phyloP scores from a whole-genome alignment of 2,113 vertebrate species.

The Neolamprologus falcicula region DNA sequence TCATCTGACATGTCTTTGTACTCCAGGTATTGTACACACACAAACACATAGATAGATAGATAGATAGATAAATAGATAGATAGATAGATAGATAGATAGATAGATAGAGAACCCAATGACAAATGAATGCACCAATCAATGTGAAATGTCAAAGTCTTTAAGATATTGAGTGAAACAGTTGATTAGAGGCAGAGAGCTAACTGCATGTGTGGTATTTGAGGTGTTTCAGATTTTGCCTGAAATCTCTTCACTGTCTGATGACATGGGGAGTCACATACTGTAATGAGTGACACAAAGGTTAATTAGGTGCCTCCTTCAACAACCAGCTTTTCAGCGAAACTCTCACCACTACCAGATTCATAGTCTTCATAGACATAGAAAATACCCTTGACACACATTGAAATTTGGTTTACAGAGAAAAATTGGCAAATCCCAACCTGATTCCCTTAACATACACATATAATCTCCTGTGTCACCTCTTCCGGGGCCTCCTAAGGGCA shows the following conservation, averaged over 20 bases:
- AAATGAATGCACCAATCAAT: background rate
- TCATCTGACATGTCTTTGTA: background rate
- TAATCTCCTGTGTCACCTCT: background rate
- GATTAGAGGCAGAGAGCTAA: background rate
- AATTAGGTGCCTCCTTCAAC: conserved; percentile 37
- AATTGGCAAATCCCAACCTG: background rate
- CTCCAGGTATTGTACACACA: background rate
- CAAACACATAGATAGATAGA: background rate
- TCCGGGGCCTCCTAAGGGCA: background rate
- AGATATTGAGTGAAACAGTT: background rate
- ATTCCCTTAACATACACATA: background rate
- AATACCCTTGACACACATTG: background rate
- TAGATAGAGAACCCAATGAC: background rate
- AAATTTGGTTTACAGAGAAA: background rate
- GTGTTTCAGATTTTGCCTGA: background rate
- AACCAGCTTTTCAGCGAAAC: background rate
- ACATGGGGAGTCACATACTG: conserved; percentile 2
- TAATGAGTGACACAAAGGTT: conserved; percentile 51
- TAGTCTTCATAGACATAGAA: background rate
- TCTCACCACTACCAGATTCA: background rate
- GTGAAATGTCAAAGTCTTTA: background rate
- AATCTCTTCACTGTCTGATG: background rate
- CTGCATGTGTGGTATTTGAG: background rate
- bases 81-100: background rate
- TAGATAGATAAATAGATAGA: background rate